Base-by-base conservation (phyloP, 2,888 invertebrate genomes). In the Anagyrus pseudococci region DNA sequence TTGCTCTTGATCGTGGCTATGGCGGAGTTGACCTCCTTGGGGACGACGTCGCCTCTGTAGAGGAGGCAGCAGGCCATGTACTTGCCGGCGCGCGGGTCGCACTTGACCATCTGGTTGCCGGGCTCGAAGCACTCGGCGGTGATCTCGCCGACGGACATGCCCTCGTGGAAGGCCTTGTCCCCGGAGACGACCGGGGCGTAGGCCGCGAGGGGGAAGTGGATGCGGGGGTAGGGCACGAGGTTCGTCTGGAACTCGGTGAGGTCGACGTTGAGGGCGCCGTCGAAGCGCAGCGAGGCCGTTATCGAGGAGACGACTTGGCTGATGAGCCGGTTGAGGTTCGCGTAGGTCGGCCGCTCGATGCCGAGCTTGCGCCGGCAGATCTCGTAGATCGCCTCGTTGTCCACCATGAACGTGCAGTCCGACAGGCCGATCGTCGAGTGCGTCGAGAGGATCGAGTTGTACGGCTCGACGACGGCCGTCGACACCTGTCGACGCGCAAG, bases 351-450 rank as follows among this genome's bases (percentile, higher is more conserved):
- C 46, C 93, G 84, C 74, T 90, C 91, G 66, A 96, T 93, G 70
- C 90, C 90, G 53, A 97, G 84, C 73, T 91, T 91, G 66, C 91
- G 86, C 62, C 92, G 86, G 82, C 96, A 96, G 72, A 96, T 95
- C 75, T 96, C 94, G 79, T 95, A 94, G 73, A 96, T 90, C n/a
- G 96, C 96, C 78, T 96, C 95, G 74, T 96, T 96, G 84, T 96
- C 96, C 20, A 94, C 93, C 91, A 95, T 93, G 78, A 96, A 96
- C 1, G 94, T 92, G 77, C 96, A 96, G 81, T 96, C 95, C 0
- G 93, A 91, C 77, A 92, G 92, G 68, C 86, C 80, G 82, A 96
- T 85, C 25, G 95, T 95, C 20, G 93, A 92, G 82, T 96, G 96
- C 0, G 96, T 96, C 47, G 95, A 94, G 63, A 96, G 81, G 58